Evolutionary conservation across 1,140 invertebrate species (phyloP), one percentile per base, ranked within the genome.

Genomic region (Tetragnatha versicolor): DNA sequence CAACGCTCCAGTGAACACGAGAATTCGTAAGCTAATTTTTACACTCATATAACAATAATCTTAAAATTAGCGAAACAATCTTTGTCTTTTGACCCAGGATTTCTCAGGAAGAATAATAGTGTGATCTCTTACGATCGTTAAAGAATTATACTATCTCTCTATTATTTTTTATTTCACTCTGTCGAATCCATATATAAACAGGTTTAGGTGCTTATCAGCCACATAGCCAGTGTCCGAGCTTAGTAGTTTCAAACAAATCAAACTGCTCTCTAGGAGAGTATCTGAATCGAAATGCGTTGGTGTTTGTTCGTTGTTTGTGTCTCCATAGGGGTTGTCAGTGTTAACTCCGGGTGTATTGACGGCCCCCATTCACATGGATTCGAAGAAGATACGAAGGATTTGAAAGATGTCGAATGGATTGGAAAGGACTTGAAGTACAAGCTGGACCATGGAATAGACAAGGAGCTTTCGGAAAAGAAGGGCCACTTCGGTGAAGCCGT

Each of bases 371-470:
- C 9, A 3, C 14, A 25, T 25, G 14, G 3, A 4, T 12, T 12
- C 9, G 60, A 2, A 0, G 14, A 25, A 7, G 35, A 42, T 39
- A 3, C 20, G 17, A 12, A 10, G 9, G n/a, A 68, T 49, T n/a
- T 33, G 12, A 68, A 68, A 49, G 65, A 68, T 33, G 65, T 68
- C 14, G 45, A 68, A 49, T 49, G 47, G 20, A 68, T 68, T 22
- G 27, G 29, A 9, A 29, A 33, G 10, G 65, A 49, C 2, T 29
- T 68, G 4, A 68, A 68, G 22, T 29, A 33, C 7, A 49, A 68
- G 12, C 12, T 68, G 12, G 65, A 68, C 31, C 27, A n/a, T 49
- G 27, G 27, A 49, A 7, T 68, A 31, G 45, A 49, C 14, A 68
- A n/a, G 5, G 65, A 68, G 49, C 29, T 68, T 2, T 33, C 49